These are phyloP conservation scores for Epinotia nisella DNA, from an alignment of 2,888 invertebrate genomes.

Conservation along the genomic window DNA sequence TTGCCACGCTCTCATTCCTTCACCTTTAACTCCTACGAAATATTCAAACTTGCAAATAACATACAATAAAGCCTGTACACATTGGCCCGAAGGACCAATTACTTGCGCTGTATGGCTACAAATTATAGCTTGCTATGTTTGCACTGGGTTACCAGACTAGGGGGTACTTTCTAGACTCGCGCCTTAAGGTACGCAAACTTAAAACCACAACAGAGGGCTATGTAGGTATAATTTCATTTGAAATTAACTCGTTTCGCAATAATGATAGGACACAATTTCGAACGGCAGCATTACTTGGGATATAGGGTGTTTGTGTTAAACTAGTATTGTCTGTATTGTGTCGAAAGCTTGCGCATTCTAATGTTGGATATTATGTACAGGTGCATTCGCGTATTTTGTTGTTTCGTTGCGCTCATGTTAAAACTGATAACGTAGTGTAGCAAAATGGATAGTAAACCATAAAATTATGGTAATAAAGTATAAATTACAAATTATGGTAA, in stretches of 20 bases:
- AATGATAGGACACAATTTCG: not conserved
- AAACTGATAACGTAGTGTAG: too few species aligned
- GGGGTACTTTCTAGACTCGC: conserved; percentile 34
- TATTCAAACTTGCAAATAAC: conserved; percentile 31
- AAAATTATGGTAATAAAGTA: too few species aligned
- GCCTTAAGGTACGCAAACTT: conserved; percentile 15
- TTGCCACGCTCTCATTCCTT: conserved; percentile 19
- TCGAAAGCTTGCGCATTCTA: conserved; percentile 25
- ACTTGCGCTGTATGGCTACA: conserved; percentile 36
- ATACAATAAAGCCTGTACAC: conserved; percentile 37
- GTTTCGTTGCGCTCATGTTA: not conserved
- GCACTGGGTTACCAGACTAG: conserved; percentile 53
- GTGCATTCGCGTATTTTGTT: conserved; percentile 4
- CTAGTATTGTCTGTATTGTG: conserved; percentile 18
- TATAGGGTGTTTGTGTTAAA: not conserved
- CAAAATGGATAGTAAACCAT: too few species aligned
- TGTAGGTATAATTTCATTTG: not conserved
- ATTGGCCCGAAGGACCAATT: conserved; percentile 40
- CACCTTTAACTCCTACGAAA: conserved; percentile 19
- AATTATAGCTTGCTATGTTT: conserved; percentile 56
- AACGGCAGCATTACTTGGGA: not conserved
- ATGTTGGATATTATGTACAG: conserved; percentile 19
- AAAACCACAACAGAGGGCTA: not conserved
- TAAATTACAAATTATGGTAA: too few species aligned
- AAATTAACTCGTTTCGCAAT: not conserved